phyloP scores from a whole-genome alignment of 2,113 vertebrate species.

The Phalacrocorax pelagicus region DNA sequence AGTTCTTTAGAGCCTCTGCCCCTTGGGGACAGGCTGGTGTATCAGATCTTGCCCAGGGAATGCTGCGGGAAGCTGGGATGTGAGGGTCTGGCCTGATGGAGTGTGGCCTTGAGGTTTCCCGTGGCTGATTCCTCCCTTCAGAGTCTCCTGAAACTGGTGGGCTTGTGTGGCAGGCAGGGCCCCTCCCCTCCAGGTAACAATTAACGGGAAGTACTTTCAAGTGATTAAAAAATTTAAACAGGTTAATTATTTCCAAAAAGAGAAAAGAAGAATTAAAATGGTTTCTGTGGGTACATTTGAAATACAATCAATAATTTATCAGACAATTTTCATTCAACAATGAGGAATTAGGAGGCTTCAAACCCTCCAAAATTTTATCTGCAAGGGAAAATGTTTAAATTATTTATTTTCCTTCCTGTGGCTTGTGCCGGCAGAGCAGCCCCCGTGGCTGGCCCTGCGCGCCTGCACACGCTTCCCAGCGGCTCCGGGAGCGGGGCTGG shows the following conservation, averaged over 20 bases:
- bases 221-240: conserved; percentile 57
- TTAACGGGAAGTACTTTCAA: conserved; percentile 5
- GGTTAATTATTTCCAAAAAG: conserved; percentile 68
- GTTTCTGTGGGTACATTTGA: conserved; percentile 62
- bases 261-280: conserved; percentile 52
- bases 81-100: background rate
- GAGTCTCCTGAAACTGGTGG: background rate
- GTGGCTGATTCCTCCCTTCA: background rate
- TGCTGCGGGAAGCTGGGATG: background rate
- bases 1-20: background rate
- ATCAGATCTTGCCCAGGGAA: background rate
- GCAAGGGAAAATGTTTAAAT: background rate
- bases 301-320: conserved; percentile 71
- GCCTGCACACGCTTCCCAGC: background rate
- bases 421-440: background rate
- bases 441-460: fast-evolving
- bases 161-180: background rate
- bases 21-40: fast-evolving
- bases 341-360: conserved; percentile 55
- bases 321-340: conserved; percentile 48
- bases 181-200: background rate
- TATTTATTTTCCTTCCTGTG: background rate
- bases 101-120: background rate
- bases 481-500: background rate
- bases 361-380: conserved; percentile 21